Evolutionary conservation across 1,140 invertebrate genomes (phyloP).

Genomic region (Drosophila lacertosa): DNA sequence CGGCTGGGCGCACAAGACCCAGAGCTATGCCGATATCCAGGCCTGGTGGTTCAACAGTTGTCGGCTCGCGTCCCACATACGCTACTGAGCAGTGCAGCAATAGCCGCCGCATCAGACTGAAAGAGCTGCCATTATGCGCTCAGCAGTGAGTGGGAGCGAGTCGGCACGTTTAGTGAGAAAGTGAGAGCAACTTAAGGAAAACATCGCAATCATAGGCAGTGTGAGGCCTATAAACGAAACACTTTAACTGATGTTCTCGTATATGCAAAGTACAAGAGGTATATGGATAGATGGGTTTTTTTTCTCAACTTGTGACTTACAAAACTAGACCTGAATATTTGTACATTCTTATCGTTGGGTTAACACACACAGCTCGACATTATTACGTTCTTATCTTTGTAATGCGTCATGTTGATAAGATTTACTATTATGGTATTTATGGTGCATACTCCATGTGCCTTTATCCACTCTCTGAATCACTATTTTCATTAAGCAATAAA

Average conservation of each 20-base stretch:
- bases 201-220: not conserved
- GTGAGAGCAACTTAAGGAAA: not conserved
- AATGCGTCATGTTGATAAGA: not conserved
- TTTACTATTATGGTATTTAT: not conserved
- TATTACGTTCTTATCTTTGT: not conserved
- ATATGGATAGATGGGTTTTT: too few relatives aligned
- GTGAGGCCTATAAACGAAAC: too few relatives aligned
- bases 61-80: constrained; percentile 54
- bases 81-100: constrained; percentile 26
- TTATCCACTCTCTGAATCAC: too few relatives aligned
- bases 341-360: not conserved
- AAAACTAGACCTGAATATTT: not conserved
- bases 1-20: constrained; percentile 44
- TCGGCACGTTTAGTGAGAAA: not conserved
- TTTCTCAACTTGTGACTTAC: constrained; percentile 1
- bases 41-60: constrained; percentile 81
- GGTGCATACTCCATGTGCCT: too few relatives aligned
- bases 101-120: constrained; percentile 13
- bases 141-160: constrained; percentile 13
- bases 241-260: not conserved
- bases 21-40: constrained; percentile 71
- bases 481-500: too few relatives aligned
- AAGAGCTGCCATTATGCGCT: constrained; percentile 2
- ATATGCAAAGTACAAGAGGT: not conserved
- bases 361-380: not conserved